Evolutionary conservation across 1,140 invertebrate species (phyloP).

Genomic region (Bombus difficillimus): DNA sequence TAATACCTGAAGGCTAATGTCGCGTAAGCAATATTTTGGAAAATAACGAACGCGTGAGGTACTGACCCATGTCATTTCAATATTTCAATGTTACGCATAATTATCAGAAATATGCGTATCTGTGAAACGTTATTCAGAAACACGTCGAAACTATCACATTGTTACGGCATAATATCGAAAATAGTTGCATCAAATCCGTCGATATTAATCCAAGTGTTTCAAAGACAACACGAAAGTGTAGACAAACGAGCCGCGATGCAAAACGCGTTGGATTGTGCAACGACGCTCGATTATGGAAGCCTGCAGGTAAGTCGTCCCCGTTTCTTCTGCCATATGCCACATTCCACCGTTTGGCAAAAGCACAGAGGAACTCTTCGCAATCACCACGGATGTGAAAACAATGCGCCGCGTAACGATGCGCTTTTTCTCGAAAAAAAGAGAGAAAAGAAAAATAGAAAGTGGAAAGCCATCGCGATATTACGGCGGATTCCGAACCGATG

Average conservation of each 20-base stretch:
- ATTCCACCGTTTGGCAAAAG: slow-evolving; percentile 10
- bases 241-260: neutral
- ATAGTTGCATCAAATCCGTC: too few species aligned
- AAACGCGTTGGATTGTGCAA: slow-evolving; percentile 21
- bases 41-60: neutral
- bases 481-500: neutral
- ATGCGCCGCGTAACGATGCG: neutral
- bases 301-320: slow-evolving; percentile 15
- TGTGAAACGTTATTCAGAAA: too few species aligned
- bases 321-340: neutral
- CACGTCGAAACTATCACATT: too few species aligned
- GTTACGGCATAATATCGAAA: too few species aligned
- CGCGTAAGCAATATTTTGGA: neutral
- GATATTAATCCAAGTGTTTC: neutral
- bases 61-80: neutral
- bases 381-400: neutral
- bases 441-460: neutral
- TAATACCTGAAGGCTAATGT: too few species aligned
- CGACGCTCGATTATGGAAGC: neutral
- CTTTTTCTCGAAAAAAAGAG: neutral
- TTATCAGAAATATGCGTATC: neutral
- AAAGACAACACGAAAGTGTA: neutral
- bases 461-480: neutral
- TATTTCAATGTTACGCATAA: slow-evolving; percentile 2
- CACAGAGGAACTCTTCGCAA: neutral